Evolutionary conservation across 53 echinoderm and acorn worm species (phyloP), one percentile per base, ranked within the genome.

Genomic region (Hippasteria phrygiana): DNA sequence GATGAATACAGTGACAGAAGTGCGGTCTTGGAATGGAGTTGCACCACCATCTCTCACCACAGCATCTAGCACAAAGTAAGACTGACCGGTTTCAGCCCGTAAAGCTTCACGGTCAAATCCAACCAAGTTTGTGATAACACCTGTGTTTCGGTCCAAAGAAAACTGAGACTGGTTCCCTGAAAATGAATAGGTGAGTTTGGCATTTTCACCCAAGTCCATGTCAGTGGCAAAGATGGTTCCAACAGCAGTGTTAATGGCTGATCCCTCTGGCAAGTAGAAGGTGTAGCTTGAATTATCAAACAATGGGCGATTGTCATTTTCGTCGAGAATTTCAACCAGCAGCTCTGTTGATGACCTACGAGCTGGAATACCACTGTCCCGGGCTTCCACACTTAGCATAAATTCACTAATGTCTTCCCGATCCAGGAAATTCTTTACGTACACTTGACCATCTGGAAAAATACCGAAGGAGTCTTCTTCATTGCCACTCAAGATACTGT

Each of bases 301-400:
- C 26, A 95, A 88, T 17, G 97, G 97, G 3, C 94, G 89, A 59
- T 97, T 95, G 64, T 97, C 97, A 82, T 97, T 97, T 65, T 92
- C 95, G 89, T 97, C 97, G 34, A 91, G 80, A 34, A 97, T 63
- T 33, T 87, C 71, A 5, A 97, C 83, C 6, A 87, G 39, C 20
- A 97, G 87, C 9, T 63, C 50, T 0, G 94, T 71, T 16, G 90
- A 69, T 50, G 92, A 75, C 27, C 50, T 83, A 33, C 90, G 88
- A 16, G 92, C 51, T 22, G 97, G 97, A 63, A 97, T 95, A 43
- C 97, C 97, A 32, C 67, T 75, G 88, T 97, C 97, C 16, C 62
- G 62, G 17, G 97, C 97, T 24, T 80, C 78, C 40, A 97, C 94
- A n/a, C 55, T 53, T 4, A 97, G 88, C 5, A 41, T 69, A 76